These are phyloP conservation scores for Scatophagus argus DNA, from an alignment of 2,113 vertebrate genomes.

Conservation along the genomic window DNA sequence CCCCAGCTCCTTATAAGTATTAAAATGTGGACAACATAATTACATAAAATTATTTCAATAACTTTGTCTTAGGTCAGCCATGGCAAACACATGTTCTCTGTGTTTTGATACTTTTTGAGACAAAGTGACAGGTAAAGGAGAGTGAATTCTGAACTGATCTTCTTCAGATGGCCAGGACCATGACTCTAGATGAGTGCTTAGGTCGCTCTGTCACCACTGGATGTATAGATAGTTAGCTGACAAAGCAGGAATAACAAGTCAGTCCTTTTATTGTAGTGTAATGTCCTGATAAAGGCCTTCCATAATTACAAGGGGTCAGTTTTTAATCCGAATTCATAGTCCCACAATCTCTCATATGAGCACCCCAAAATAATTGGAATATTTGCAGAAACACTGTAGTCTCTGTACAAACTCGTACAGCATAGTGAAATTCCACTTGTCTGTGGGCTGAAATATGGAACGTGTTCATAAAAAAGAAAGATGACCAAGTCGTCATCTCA, in stretches of 20 bases:
- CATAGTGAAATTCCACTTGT: background rate
- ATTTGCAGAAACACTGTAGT: background rate
- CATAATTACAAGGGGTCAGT: background rate
- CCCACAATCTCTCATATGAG: background rate
- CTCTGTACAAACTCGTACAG: background rate
- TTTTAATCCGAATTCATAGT: background rate
- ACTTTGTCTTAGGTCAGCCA: background rate
- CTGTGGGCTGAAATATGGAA: background rate
- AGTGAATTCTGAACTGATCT: background rate
- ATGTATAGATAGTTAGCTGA: background rate
- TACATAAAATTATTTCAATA: background rate
- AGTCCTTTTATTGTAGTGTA: background rate
- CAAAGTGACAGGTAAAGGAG: too few relatives aligned
- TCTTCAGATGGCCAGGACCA: background rate
- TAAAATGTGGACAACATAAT: background rate
- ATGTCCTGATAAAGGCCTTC: background rate
- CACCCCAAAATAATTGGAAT: background rate
- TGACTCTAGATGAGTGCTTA: background rate
- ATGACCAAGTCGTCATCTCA: background rate
- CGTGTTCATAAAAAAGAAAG: slow-evolving; percentile 1
- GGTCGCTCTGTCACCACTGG: background rate
- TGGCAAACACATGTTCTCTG: too few relatives aligned
- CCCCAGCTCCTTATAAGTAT: background rate
- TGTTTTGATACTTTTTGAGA: too few relatives aligned
- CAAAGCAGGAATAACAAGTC: background rate